Percentiles rank a stretch among this genome's conserved stretches.
These are phyloP conservation scores for Bambusicola thoracicus DNA, from an alignment of 2,113 vertebrate genomes.

Conservation along the genomic window DNA sequence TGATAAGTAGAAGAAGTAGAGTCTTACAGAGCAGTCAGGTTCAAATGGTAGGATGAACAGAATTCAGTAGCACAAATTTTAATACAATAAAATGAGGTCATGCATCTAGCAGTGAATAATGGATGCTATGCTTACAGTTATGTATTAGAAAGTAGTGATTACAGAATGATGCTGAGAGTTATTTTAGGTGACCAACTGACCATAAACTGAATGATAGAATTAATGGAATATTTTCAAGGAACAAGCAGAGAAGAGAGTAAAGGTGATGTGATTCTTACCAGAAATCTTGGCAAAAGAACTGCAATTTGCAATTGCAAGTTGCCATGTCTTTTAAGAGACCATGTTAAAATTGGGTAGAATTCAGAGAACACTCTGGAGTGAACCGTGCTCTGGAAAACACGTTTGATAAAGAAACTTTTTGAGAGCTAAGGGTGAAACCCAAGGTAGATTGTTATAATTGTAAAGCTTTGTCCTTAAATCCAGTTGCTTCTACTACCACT, in stretches of 20 bases:
- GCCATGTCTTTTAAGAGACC: not conserved
- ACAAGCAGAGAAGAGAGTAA: not conserved
- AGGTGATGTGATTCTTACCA: not conserved
- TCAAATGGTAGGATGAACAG: not conserved
- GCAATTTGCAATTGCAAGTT: not conserved
- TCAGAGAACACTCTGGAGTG: not conserved
- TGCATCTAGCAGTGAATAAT: not conserved
- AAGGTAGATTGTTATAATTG: not conserved
- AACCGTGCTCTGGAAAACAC: not conserved
- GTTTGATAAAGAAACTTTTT: not conserved
- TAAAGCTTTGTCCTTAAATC: not conserved
- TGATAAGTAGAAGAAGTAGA: not conserved
- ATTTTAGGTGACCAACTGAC: not conserved
- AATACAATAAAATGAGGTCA: fast-evolving
- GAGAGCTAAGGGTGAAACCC: not conserved
- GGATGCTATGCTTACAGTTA: not conserved
- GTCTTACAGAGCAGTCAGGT: not conserved
- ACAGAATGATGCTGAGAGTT: not conserved
- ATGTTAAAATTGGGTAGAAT: not conserved
- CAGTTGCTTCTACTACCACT: not conserved
- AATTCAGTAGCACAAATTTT: not conserved
- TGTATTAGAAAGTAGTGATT: not conserved
- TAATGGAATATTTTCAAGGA: not conserved
- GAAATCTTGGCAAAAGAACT: not conserved
- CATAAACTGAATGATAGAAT: not conserved